A percentile compares a stretch with the other conserved stretches of the same genome.
phyloP scores from a whole-genome alignment of 2,888 invertebrate genomes.

The Strigamia crassipes region DNA sequence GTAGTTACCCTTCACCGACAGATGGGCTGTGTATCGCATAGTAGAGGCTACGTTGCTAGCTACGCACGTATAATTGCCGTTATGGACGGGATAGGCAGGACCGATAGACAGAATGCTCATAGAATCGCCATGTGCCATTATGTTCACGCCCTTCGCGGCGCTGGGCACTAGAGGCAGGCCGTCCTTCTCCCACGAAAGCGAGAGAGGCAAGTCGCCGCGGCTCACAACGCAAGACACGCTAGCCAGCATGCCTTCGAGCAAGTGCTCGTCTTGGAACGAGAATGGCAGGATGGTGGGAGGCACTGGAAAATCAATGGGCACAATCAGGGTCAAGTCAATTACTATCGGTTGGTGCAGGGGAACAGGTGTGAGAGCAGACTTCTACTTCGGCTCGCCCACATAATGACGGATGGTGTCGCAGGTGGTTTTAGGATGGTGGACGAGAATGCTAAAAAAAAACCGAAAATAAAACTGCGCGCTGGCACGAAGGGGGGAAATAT shows the following conservation, averaged over 20 bases:
- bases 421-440: conserved; percentile 43
- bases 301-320: conserved; percentile 60
- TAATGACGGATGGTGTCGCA: conserved; percentile 42
- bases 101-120: conserved; percentile 65
- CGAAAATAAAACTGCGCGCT: conserved; percentile 14
- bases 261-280: conserved; percentile 55
- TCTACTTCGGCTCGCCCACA: conserved; percentile 42
- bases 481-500: neutral
- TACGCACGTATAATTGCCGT: conserved; percentile 58
- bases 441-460: conserved; percentile 19
- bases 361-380: conserved; percentile 41
- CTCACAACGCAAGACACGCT: conserved; percentile 53
- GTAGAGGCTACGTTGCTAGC: conserved; percentile 54
- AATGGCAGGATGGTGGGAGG: conserved; percentile 72
- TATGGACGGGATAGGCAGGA: conserved; percentile 55
- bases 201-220: conserved; percentile 59
- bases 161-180: conserved; percentile 62
- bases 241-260: conserved; percentile 52
- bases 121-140: conserved; percentile 49
- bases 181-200: conserved; percentile 73
- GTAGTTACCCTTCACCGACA: conserved; percentile 50
- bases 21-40: conserved; percentile 50
- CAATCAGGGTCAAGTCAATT: conserved; percentile 45
- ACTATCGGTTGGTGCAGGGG: conserved; percentile 41
- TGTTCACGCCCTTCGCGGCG: conserved; percentile 47